A percentile compares a stretch with the other conserved stretches of the same genome.
phyloP scores from a whole-genome alignment of 2,113 vertebrate genomes.

The Urocitellus parryii region DNA sequence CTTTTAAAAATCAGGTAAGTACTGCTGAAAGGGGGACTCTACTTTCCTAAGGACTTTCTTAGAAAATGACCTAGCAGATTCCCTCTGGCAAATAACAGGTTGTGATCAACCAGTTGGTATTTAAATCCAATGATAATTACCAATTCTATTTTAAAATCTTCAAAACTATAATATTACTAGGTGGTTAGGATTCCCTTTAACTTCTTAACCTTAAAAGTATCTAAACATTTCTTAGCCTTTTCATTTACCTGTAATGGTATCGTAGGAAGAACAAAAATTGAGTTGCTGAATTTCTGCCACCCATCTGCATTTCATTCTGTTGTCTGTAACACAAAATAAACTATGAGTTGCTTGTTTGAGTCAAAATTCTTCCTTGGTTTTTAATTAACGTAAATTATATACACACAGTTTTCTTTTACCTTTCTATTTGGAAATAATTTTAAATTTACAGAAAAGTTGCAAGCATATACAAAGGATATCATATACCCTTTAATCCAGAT shows the following conservation, averaged over 20 bases:
- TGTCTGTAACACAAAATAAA: not conserved
- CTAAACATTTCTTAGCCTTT: not conserved
- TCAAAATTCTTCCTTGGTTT: too few species aligned
- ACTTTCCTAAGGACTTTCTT: conserved; percentile 27
- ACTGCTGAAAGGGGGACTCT: conserved; percentile 14
- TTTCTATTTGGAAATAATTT: conserved; percentile 50
- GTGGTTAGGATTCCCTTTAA: conserved; percentile 32
- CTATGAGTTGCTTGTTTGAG: not conserved
- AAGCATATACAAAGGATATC: not conserved
- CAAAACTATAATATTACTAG: conserved; percentile 22
- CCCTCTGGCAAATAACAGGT: conserved; percentile 53
- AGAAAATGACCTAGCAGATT: conserved; percentile 57
- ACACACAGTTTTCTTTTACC: not conserved
- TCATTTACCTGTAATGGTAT: not conserved
- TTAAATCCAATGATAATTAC: conserved; percentile 62
- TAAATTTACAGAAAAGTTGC: not conserved
- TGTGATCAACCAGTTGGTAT: conserved; percentile 44
- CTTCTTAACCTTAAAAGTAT: conserved; percentile 24
- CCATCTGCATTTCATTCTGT: not conserved
- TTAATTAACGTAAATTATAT: not conserved
- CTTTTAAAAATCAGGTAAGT: conserved; percentile 60
- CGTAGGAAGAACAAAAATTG: not conserved
- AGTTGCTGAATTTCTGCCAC: not conserved
- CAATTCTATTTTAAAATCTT: conserved; percentile 69
- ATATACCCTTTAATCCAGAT: not conserved